Base-by-base conservation (phyloP, 1,140 invertebrate species). In the Neoseiulus cucumeris region DNA sequence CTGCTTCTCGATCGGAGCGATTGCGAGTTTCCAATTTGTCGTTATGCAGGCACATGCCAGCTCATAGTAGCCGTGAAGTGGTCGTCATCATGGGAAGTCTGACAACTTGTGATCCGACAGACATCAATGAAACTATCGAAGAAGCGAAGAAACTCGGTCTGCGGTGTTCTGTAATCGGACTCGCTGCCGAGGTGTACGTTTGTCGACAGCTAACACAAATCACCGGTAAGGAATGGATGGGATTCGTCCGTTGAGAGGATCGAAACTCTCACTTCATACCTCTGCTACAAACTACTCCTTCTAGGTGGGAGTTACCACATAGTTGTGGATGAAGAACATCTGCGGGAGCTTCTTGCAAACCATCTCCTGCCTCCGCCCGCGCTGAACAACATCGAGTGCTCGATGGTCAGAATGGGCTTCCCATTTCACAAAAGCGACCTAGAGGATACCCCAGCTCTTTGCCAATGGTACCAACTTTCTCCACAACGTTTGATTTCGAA, bases 81-180 rank as follows among this genome's bases (percentile, higher is more conserved):
- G 42, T 77, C 1, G 78, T 96, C 5, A 82, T 98, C 12, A 84
- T 91, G 79, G 91, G 89, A 1, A 93, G 90, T 72, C 79, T 98
- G 29, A 96, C 93, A 1, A 93, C 91, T 1, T 96, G 93, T 78
- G 94, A 98, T 79, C 94, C 94, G 22, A 83, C 87, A 25, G 89
- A 97, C 73, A 94, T 98, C 29, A 84, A 82, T 69, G 79, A 80
- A 65, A 95, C 91, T 7, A 86, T 96, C 72, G 80, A 87, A 76
- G 87, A 88, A 77, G 47, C 82, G 44, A 77, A 79, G 66, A 74
- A 76, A 20, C 70, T 75, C 39, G 79, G 80, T 68, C 82, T 96
- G 33, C 79, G 91, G 59, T 93, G 89, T 76, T 97, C 91, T 29
- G 86, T 98, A 0, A 91, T 98, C 71, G 90, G 90, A 39, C 75